Base-by-base conservation (phyloP, 2,888 invertebrate genomes). In the Andricus curvator region DNA sequence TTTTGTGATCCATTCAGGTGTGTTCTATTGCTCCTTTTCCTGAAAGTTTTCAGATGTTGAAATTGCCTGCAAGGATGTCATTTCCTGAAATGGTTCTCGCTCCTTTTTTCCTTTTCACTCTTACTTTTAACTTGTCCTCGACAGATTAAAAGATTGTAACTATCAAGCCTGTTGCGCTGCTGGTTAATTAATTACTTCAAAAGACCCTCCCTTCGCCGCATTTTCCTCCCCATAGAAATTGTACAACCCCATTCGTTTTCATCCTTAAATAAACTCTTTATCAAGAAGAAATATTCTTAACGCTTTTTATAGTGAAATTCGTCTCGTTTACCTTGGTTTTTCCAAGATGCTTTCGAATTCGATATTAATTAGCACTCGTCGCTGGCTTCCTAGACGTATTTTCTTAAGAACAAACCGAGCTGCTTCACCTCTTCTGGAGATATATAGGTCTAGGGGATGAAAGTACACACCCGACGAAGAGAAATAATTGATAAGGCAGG, bases 401-500 rank as follows among this genome's bases (percentile, higher is more conserved):
- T n/a, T 56, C n/a, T 9, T 37, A 22, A 60, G 56, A 74, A 56
- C n/a, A 17, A 25, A 51, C 33, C 56, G 13, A 74, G 74, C 20
- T 60, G 37, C 33, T 56, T n/a, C 60, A 74, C 74, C 56, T 74
- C 51, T 74, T 37, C 74, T 56, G n/a, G 13, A 37, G 56, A 74
- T 29, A 33, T 74, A 33, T 15, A 20, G 33, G n/a, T n/a, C 8
- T 17, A n/a, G 33, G 13, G 22, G 56, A 60, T 74, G 51, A 74
- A 37, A 56, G 74, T 74, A 74, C 51, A 56, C 37, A 74, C 37
- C 74, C 56, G 33, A 74, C 33, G 56, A 56, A 51, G 74, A 74
- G 74, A 74, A 74, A 74, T 74, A 74, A 74, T 74, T 74, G 56
- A 74, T 74, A 74, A 74, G 56, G 74, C 56, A 74, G 56, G 56